Conservation (phyloP, 2,888 invertebrate species). For the Macrophya alboannulata region DNA sequence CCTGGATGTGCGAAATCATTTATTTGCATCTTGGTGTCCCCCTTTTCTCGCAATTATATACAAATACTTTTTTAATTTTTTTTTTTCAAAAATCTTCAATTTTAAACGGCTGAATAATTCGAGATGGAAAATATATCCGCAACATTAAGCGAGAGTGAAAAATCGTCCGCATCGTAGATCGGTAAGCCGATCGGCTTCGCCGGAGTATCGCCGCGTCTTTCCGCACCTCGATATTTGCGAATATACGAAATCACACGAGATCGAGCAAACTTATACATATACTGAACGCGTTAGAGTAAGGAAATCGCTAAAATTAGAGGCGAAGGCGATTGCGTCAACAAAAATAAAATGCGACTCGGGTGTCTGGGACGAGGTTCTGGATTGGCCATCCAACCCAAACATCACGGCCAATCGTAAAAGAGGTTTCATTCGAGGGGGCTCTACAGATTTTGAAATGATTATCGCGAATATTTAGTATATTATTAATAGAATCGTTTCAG, state of each 20-base stretch:
- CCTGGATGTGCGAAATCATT: conserved; percentile 5
- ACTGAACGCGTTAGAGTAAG: not conserved
- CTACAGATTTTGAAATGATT: conserved; percentile 59
- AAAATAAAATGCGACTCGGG: conserved; percentile 71
- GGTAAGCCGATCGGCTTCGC: not conserved
- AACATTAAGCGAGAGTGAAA: not conserved
- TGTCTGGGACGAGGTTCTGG: conserved; percentile 66
- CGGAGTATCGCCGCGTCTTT: not conserved
- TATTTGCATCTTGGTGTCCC: conserved; percentile 43
- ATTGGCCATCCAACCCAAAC: conserved; percentile 65
- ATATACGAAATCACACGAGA: conserved; percentile 50
- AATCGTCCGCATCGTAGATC: not conserved
- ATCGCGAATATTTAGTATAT: conserved; percentile 56
- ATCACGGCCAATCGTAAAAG: conserved; percentile 64
- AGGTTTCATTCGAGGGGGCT: conserved; percentile 53
- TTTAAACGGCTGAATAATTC: too few species aligned
- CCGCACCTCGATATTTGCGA: conserved; percentile 26
- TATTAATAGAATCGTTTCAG: conserved; percentile 50
- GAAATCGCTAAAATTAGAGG: conserved; percentile 70
- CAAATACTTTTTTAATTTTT: too few species aligned
- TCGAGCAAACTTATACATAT: not conserved
- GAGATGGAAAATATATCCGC: too few species aligned
- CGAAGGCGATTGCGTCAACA: conserved; percentile 67
- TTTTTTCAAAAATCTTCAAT: too few species aligned
- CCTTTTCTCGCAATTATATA: not conserved